Evolutionary conservation across 2,888 invertebrate species (phyloP), one percentile per base, ranked within the genome.

Genomic region (Drosophila gaucha): DNA sequence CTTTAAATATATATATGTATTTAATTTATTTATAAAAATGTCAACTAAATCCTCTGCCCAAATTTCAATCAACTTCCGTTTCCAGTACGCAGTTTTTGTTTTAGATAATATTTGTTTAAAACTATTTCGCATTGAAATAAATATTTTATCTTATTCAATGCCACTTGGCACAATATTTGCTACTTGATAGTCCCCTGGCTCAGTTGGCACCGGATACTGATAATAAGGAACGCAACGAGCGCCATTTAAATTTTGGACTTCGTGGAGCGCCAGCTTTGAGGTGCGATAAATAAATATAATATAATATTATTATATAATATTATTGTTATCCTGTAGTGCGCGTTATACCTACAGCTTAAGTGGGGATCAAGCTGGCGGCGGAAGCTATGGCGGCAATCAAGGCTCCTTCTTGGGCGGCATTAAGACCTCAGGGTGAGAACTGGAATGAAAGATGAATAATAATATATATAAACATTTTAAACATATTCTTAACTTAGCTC

Each of bases 201-300:
- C 65, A 66, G 33, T 64, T 66, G 47, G 51, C 43, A 43, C 74
- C 74, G 86, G 85, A 83, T 54, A 78, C 57, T 24, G 67, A 56
- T 33, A 89, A 85, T 68, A 89, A 89, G 41, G 66, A 77, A 26
- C 90, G 90, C 18, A 67, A 72, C 26, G 84, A 86, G 51, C 90
- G 90, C 16, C 74, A 79, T 44, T 43, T 89, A 20, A 74, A 50
- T 35, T 76, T 76, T 46, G 65, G 39, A 6, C 9, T 67, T 9
- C 59, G 43, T 6, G 10, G n/a, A 24, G 66, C 76, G 14, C 78
- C 78, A 6, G 51, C 68, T 30, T 51, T 65, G 50, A 75, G 77
- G 89, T 86, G 78, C 35, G 71, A 57, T 26, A 62, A 33, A 43
- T 35, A 54, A 28, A 33, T 18, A 43, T 47, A 76, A 63, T 59